Evolutionary conservation across 2,113 vertebrate genomes (phyloP).

Genomic region (Melanerpes aurifrons): DNA sequence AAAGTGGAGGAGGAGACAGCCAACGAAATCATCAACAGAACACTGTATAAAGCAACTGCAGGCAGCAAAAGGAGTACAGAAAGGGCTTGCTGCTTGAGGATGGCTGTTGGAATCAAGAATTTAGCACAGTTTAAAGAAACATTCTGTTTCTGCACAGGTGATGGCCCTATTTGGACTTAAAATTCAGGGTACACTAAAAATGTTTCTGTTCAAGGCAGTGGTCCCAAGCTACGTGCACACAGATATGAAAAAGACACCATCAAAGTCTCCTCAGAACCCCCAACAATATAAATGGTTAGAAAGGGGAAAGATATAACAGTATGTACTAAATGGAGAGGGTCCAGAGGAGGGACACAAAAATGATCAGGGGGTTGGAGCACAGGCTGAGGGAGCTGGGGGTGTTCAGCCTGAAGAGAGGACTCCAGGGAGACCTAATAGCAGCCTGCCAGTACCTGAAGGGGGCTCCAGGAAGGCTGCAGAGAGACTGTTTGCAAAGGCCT

Average conservation of each 20-base stretch:
- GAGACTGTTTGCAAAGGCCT: too few species aligned
- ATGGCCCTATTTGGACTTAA: background rate
- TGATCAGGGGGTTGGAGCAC: too few species aligned
- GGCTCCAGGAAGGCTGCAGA: too few species aligned
- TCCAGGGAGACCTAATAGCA: too few species aligned
- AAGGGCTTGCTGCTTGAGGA: background rate
- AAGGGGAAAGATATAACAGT: background rate
- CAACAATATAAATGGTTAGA: background rate
- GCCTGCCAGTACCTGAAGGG: too few species aligned
- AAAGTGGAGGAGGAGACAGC: background rate
- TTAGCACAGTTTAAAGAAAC: background rate
- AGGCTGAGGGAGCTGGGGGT: too few species aligned
- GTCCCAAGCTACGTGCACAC: background rate
- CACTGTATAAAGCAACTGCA: background rate
- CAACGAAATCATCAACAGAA: background rate
- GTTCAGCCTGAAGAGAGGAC: too few species aligned
- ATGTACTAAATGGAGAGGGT: background rate
- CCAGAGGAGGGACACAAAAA: too few species aligned
- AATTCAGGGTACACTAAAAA: background rate
- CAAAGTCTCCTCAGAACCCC: background rate
- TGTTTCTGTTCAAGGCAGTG: rapidly evolving
- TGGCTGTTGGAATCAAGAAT: background rate
- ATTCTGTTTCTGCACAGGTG: background rate
- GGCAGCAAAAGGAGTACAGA: background rate
- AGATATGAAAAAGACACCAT: background rate